Evolutionary conservation across 1,140 invertebrate species (phyloP).

Genomic region (Drosophila neocordata): DNA sequence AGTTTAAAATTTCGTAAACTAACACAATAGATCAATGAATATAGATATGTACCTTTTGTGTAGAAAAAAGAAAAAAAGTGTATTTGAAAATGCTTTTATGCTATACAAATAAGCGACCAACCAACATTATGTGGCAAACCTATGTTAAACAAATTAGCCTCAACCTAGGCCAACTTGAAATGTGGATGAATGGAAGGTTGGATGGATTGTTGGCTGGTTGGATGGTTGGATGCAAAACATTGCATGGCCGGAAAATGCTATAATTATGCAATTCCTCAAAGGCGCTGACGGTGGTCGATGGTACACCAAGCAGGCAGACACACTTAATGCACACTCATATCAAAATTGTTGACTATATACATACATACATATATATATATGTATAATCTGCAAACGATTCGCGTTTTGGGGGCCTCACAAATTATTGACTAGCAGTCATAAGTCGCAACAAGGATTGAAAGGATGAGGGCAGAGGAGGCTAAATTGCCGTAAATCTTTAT

Average conservation of each 20-base stretch:
- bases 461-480: constrained; percentile 50
- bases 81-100: constrained; percentile 20
- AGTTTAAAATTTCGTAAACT: background rate
- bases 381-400: constrained; percentile 66
- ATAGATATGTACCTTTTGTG: background rate
- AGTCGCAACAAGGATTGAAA: constrained; percentile 36
- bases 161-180: constrained; percentile 46
- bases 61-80: background rate
- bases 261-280: constrained; percentile 82
- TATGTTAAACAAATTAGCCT: constrained; percentile 63
- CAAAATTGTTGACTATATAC: too few species aligned
- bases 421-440: constrained; percentile 72
- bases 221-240: background rate
- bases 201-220: background rate
- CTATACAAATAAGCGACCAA: constrained; percentile 48
- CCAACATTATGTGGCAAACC: constrained; percentile 21
- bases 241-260: constrained; percentile 63
- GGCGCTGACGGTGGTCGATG: constrained; percentile 75
- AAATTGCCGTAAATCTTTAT: constrained; percentile 79
- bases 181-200: constrained; percentile 40
- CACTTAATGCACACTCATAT: too few species aligned
- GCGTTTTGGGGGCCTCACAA: constrained; percentile 60
- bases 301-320: constrained; percentile 4
- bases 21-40: background rate
- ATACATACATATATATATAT: constrained; percentile 11